phyloP scores from a whole-genome alignment of 2,888 invertebrate genomes.

The Meghimatium bilineatum region DNA sequence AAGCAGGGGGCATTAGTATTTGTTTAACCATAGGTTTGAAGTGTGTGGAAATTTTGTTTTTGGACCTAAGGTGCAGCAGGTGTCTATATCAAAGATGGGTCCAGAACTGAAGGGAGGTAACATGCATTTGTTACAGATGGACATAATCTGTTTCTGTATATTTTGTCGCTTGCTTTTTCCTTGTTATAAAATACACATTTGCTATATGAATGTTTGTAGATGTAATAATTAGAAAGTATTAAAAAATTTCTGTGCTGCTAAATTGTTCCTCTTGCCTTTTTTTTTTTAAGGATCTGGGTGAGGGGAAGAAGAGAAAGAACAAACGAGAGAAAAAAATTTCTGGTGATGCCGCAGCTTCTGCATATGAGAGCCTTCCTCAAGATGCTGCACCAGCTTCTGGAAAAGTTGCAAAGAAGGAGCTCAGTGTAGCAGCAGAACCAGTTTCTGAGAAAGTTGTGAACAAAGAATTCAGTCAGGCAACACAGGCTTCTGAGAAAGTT shows the following conservation, averaged over 20 bases:
- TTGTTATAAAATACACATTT: too few species aligned
- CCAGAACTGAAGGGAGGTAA: too few species aligned
- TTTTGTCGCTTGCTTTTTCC: too few species aligned
- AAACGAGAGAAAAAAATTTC: slow-evolving; percentile 41
- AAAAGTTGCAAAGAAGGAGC: slow-evolving; percentile 5
- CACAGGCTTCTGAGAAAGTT: not conserved
- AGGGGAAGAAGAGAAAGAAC: slow-evolving; percentile 43
- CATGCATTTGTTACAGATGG: too few species aligned
- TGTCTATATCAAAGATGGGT: too few species aligned
- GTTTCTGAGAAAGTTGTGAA: slow-evolving; percentile 9
- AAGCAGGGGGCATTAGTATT: too few species aligned
- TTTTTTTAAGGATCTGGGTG: not conserved
- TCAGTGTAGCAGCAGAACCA: slow-evolving; percentile 5
- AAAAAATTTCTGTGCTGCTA: not conserved
- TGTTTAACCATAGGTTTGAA: too few species aligned
- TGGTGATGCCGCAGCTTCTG: slow-evolving; percentile 38
- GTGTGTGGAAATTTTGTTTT: too few species aligned
- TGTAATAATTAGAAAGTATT: too few species aligned
- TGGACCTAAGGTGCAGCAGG: too few species aligned
- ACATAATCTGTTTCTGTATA: too few species aligned
- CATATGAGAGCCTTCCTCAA: slow-evolving; percentile 16
- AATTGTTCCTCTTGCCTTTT: not conserved
- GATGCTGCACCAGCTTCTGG: slow-evolving; percentile 32
- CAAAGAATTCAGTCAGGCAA: not conserved
- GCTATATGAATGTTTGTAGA: too few species aligned